Evolutionary conservation across 2,113 vertebrate species (phyloP).

Genomic region (Crypturellus undulatus): DNA sequence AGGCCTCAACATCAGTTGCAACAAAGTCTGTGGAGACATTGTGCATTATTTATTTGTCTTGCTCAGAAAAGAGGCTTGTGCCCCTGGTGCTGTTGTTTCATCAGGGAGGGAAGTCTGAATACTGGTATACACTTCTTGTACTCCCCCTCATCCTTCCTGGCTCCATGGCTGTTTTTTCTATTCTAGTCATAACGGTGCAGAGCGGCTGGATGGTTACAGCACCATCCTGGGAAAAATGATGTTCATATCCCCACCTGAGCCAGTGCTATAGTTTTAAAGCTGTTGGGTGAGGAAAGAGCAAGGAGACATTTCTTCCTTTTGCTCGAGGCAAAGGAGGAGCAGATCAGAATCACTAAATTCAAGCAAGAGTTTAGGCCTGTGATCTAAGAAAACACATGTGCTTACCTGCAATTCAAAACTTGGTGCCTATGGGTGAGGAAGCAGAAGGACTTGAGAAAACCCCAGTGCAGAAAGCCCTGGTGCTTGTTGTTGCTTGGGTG

Average conservation of each 20-base stretch:
- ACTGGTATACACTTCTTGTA: background rate
- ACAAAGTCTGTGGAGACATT: background rate
- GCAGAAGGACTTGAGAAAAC: background rate
- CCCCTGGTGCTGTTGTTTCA: background rate
- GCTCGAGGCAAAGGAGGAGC: background rate
- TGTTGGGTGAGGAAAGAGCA: background rate
- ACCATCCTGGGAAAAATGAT: background rate
- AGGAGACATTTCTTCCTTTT: background rate
- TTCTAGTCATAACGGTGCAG: background rate
- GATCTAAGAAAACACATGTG: accelerated
- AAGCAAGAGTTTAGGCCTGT: background rate
- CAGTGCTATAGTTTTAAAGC: background rate
- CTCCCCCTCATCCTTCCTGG: background rate
- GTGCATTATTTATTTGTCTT: background rate
- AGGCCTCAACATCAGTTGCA: background rate
- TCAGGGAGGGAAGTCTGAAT: background rate
- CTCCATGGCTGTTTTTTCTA: background rate
- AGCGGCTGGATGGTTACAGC: background rate
- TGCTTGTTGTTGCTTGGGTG: background rate
- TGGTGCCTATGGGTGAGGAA: background rate
- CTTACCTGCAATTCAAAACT: background rate
- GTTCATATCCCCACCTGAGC: background rate
- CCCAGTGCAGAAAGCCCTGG: background rate
- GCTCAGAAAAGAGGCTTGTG: background rate
- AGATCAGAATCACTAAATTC: background rate